Evolutionary conservation across 2,888 invertebrate species (phyloP), one percentile per base, ranked within the genome.

Genomic region (Eustalomyia histrio): DNA sequence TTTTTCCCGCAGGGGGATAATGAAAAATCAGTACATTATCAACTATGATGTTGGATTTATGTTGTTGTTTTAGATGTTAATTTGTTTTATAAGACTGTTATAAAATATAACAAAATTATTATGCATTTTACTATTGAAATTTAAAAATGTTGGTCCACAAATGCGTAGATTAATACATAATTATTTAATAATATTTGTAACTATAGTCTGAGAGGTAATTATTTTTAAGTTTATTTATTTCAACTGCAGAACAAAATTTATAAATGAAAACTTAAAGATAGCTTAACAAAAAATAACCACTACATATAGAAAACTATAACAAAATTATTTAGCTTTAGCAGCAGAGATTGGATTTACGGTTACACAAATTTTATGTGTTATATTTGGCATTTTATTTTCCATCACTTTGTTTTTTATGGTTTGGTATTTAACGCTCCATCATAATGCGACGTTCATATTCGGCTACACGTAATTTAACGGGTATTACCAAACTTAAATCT

Each of bases 391-490:
- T 18, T 9, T 67, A 29, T 7, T 29, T 29, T 29, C 29, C 29
- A 29, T 29, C 29, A 29, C 29, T 35, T 39, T 14, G n/a, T 43
- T 64, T 14, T 16, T 21, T 53, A 33, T 33, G 21, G 17, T 52
- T 50, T 33, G 21, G 17, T 52, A 14, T 63, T 55, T 67, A 65
- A n/a, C 21, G 53, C 10, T 79, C 69, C 85, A 85, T 85, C 16
- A 85, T 85, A 80, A 88, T 88, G 65, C 86, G 86, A 14, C 86
- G 85, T 80, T 88, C 89, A 83, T 87, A 88, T 72, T 89, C 89
- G 21, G 89, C 88, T 64, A 89, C 85, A 82, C 89, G 87, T 64
- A 89, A 76, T 69, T 86, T 85, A 14, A 89, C 89, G 5, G 89
- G 89, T 57, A 88, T 85, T 9, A 89, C 88, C 47, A 89, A 82